Evolutionary conservation across 2,888 invertebrate species (phyloP), one percentile per base, ranked within the genome.

Genomic region (Sicus ferrugineus): DNA sequence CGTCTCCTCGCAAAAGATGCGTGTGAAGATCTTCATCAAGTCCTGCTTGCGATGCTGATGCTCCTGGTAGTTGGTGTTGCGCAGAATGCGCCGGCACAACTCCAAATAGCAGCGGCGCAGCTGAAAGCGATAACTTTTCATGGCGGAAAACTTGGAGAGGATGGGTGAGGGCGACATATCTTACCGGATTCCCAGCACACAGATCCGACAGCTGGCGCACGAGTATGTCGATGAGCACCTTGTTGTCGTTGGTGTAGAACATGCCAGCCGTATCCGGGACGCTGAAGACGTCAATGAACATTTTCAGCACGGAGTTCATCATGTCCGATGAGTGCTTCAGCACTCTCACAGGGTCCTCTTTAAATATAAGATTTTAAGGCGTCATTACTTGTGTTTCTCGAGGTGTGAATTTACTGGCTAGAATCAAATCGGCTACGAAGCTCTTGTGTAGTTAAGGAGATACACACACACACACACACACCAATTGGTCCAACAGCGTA

Each of bases 181-280:
- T 85, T 86, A 94, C 94, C 88, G 88, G 87, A 83, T 97, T 96
- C 30, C 95, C 95, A 5, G 96, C 90, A 54, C 94, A 92, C 72
- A 97, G 88, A 85, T 98, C 97, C 2, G 94, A 92, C 30, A 98
- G 88, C 84, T 96, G 95, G 62, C 97, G 88, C 64, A 96, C 91
- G 67, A 97, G 91, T 79, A 98, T 97, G 82, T 97, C 98, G 73
- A 97, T 92, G 70, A 97, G 89, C 54, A 97, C 97, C 86, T 94
- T 95, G 52, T 94, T 91, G 82, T 98, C 98, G 81, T 97, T 98
- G 0, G 96, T 95, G 85, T 98, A 98, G 86, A 97, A 95, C 73
- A 97, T 89, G 75, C 90, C 89, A 0, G 97, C 93, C 0, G 96
- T 95, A 74, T 89, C 88, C 74, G 90, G 89, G 75, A 89, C 89